These are phyloP conservation scores for Pipistrellus pipistrellus DNA, from an alignment of 2,797 vertebrate species.

Conservation along the genomic window DNA sequence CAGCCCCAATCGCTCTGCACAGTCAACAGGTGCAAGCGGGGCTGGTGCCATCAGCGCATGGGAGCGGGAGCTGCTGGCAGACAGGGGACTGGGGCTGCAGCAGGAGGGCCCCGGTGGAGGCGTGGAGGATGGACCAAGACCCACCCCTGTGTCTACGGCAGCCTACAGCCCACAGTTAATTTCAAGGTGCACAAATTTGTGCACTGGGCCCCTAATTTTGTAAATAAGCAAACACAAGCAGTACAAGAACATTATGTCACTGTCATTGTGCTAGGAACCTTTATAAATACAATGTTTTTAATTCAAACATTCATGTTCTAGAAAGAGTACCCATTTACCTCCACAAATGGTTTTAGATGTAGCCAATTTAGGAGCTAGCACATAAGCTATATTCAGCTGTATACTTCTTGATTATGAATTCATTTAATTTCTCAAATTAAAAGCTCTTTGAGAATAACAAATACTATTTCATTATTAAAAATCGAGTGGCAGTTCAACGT, in stretches of 20 bases:
- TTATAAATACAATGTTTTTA: not conserved
- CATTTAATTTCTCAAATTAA: constrained; percentile 29
- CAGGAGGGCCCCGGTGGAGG: too few relatives aligned
- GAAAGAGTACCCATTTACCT: not conserved
- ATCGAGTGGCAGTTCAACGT: not conserved
- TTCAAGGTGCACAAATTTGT: too few relatives aligned
- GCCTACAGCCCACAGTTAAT: too few relatives aligned
- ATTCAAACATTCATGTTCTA: not conserved
- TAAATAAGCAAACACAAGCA: not conserved
- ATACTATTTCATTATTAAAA: constrained; percentile 52
- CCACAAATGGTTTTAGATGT: not conserved
- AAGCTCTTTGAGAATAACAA: constrained; percentile 17
- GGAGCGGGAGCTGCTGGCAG: too few relatives aligned
- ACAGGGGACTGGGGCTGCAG: too few relatives aligned
- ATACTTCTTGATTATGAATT: not conserved
- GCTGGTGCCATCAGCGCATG: too few relatives aligned
- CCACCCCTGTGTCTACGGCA: too few relatives aligned
- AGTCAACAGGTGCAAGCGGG: too few relatives aligned
- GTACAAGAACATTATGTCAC: not conserved
- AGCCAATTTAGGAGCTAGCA: not conserved
- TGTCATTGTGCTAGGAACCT: not conserved
- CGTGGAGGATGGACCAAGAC: too few relatives aligned
- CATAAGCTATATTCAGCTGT: not conserved
- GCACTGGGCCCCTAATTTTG: too few relatives aligned
- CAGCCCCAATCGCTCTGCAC: too few relatives aligned